Base-by-base conservation (phyloP, 2,113 vertebrate genomes). In the Elephas maximus region DNA sequence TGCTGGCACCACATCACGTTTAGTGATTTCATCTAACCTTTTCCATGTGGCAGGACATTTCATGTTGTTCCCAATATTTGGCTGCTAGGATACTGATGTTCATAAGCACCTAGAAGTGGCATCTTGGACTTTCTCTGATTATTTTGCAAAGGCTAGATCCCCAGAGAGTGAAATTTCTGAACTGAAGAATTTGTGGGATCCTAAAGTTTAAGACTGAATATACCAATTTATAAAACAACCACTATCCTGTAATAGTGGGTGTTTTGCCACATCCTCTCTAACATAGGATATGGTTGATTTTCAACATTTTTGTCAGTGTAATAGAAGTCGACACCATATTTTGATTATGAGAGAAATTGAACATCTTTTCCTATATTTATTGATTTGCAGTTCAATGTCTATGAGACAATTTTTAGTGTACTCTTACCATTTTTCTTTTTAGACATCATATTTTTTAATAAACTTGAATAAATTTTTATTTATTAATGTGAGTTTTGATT, bases 381-480 rank as follows among this genome's bases (percentile, higher is more conserved):
- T 79, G 57, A 82, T 7, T 5, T 95, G 3, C 37, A 24, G 78
- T 91, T 94, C 73, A 84, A 24, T 20, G 79, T 33, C 88, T 73
- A 62, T 8, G 30, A 30, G 53, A 23, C n/a, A 17, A 17, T 28
- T 53, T 62, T 94, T 45, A 76, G 20, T 45, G 7, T 89, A 80
- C 11, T 33, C 67, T 17, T 51, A 57, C 37, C 6, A 76, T 15
- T 81, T 85, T 82, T n/a, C 37, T 85, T 65, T 71, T 41, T 14
- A 65, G 60, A 65, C 3, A 7, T 51, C 11, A 24, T 26, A 89
- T 83, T 83, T 83, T 86, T 90, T 76, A 63, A 20, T 63, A 78
- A 94, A 83, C 78, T 94, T n/a, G 73, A 57, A 65, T 92, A 57
- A 18, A 5, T 78, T 93, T 91, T 80, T 21, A 44, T n/a, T 69